Percentiles rank a stretch among this genome's conserved stretches.
phyloP scores from a whole-genome alignment of 2,888 invertebrate species.

The Bruchidius siliquastri region DNA sequence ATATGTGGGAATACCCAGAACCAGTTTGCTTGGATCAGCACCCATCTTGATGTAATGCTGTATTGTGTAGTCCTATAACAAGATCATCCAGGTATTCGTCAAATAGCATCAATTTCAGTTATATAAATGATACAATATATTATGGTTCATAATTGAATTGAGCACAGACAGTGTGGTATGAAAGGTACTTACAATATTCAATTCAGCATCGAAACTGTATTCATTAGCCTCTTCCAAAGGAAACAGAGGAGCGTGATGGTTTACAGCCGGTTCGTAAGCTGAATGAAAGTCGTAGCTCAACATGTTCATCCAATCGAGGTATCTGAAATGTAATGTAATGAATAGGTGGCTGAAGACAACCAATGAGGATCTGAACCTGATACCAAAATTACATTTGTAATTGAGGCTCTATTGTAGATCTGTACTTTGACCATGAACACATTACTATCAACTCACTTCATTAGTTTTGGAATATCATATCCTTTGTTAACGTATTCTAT shows the following conservation, averaged over 20 bases:
- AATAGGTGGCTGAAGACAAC: no score
- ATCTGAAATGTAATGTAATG: conserved; percentile 49
- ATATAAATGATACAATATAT: no score
- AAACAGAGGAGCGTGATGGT: conserved; percentile 85
- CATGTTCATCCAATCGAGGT: conserved; percentile 89
- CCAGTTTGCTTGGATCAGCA: conserved; percentile 73
- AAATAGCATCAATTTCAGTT: no score
- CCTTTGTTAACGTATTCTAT: conserved; percentile 91
- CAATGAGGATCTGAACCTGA: no score
- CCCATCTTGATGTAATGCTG: conserved; percentile 76
- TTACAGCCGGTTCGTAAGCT: conserved; percentile 83
- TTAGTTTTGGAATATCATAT: conserved; percentile 82
- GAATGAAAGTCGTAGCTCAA: conserved; percentile 91
- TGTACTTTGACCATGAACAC: no score
- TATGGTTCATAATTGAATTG: no score
- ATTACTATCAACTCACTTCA: no score
- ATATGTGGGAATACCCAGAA: conserved; percentile 84
- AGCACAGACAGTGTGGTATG: neutral
- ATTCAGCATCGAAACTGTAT: conserved; percentile 81
- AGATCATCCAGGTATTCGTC: no score
- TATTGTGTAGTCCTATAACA: conserved; percentile 76
- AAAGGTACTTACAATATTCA: conserved; percentile 76
- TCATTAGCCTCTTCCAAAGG: conserved; percentile 77
- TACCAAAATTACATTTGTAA: no score
- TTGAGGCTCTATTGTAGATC: no score